A percentile compares a stretch with the other conserved stretches of the same genome.
Conservation (phyloP, 2,113 vertebrate genomes). For the Oxyura jamaicensis region DNA sequence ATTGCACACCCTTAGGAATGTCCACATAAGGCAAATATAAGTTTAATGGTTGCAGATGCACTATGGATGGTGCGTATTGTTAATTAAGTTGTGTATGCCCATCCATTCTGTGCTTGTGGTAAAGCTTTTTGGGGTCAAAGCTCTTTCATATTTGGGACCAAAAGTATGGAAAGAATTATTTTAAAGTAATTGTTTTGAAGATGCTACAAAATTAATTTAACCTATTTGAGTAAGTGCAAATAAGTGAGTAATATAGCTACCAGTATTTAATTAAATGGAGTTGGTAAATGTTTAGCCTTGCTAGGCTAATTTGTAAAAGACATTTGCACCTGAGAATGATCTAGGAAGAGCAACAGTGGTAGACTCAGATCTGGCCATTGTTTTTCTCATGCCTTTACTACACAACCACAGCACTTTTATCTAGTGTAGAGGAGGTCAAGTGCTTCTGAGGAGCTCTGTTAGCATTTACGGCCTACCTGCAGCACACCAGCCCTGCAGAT, state of each 20-base stretch:
- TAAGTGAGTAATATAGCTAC: neutral
- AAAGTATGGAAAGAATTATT: neutral
- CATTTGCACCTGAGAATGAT: neutral
- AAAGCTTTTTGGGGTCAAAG: neutral
- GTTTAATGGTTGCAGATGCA: neutral
- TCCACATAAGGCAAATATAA: neutral
- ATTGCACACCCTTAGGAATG: neutral
- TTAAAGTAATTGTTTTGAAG: neutral
- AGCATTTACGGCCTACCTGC: neutral
- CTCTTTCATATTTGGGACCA: neutral
- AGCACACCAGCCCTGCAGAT: neutral
- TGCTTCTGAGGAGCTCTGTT: neutral
- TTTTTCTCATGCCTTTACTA: neutral
- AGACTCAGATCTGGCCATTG: neutral
- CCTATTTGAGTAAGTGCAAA: fast-evolving
- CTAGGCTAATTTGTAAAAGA: neutral
- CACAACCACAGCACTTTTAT: neutral
- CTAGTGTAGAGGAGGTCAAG: neutral
- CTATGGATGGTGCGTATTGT: fast-evolving
- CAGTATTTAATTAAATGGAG: neutral
- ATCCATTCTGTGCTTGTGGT: neutral
- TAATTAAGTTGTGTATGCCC: neutral
- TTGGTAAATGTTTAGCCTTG: neutral
- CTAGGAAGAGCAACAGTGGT: neutral
- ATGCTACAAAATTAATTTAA: neutral